phyloP scores from a whole-genome alignment of 2,797 vertebrate species.

The Myotis findleyi region DNA sequence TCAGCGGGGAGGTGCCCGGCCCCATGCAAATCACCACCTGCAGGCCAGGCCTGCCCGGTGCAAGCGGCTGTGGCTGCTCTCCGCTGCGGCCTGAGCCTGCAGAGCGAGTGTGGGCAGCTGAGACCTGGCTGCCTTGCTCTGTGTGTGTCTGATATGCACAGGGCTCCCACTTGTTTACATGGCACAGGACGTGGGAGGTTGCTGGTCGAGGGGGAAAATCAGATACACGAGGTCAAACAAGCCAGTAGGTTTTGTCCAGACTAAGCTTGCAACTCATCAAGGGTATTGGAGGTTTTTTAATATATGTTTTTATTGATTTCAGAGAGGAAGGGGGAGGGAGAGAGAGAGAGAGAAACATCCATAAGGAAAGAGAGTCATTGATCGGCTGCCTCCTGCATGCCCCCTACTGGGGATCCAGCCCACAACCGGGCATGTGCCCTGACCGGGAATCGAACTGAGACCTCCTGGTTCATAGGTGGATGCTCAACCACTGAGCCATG shows the following conservation, averaged over 20 bases:
- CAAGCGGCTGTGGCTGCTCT: not conserved
- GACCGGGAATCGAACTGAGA: too few relatives aligned
- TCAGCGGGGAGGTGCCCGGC: conserved; percentile 40
- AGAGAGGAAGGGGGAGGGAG: too few relatives aligned
- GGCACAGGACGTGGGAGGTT: not conserved
- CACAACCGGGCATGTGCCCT: too few relatives aligned
- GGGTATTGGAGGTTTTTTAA: not conserved
- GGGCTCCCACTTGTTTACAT: not conserved
- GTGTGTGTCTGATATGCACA: accelerated
- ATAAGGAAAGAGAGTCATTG: too few relatives aligned
- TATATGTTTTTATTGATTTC: too few relatives aligned
- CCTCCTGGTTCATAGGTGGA: too few relatives aligned
- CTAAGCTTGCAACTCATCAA: not conserved
- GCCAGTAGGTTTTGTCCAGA: not conserved
- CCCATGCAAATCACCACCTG: conserved; percentile 79
- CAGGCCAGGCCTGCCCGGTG: not conserved
- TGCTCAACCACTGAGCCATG: too few relatives aligned
- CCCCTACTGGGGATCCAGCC: too few relatives aligned
- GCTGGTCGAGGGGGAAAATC: not conserved
- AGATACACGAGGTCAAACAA: not conserved
- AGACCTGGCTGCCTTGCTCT: not conserved
- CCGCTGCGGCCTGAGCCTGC: too few relatives aligned
- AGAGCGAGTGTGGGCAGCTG: not conserved
- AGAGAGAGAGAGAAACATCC: too few relatives aligned
- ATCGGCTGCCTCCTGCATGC: too few relatives aligned